These are phyloP conservation scores for Drosophila azteca DNA, from an alignment of 1,140 invertebrate species.

Conservation along the genomic window DNA sequence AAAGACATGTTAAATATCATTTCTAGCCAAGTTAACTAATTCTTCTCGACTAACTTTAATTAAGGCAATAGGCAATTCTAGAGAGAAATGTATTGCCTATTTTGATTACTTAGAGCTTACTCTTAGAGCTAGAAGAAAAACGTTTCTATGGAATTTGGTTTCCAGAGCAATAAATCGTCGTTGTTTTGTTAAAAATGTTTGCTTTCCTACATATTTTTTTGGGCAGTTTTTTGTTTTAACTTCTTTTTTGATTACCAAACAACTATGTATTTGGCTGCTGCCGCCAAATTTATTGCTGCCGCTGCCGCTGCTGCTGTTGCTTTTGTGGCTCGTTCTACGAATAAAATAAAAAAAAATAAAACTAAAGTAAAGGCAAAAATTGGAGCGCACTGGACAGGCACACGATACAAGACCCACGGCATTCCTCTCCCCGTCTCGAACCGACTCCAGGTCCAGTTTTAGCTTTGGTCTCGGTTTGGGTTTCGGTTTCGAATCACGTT, in stretches of 20 bases:
- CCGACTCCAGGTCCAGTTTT: conserved; percentile 59
- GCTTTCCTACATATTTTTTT: neutral
- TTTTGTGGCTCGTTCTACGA: conserved; percentile 56
- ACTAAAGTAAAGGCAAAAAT: conserved; percentile 44
- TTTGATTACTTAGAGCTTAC: conserved; percentile 6
- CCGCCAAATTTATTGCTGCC: conserved; percentile 26
- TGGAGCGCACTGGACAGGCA: conserved; percentile 57
- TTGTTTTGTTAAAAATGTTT: too few species aligned
- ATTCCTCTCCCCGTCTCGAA: conserved; percentile 19
- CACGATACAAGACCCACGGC: conserved; percentile 30
- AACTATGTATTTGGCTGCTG: conserved; percentile 64
- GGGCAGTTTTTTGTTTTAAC: conserved; percentile 45
- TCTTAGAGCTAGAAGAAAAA: too few species aligned
- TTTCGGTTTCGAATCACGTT: conserved; percentile 54
- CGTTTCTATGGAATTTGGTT: too few species aligned
- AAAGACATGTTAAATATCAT: too few species aligned
- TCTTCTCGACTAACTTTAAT: too few species aligned
- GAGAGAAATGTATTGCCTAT: neutral
- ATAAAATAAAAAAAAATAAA: conserved; percentile 39
- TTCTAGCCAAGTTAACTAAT: neutral
- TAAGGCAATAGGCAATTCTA: too few species aligned
- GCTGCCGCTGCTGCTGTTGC: conserved; percentile 20
- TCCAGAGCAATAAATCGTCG: too few species aligned
- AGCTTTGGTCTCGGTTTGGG: conserved; percentile 30
- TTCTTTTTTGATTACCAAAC: conserved; percentile 75